Percentiles rank a stretch among this genome's conserved stretches.
phyloP scores from a whole-genome alignment of 2,888 invertebrate species.

The Eupithecia subumbrata region DNA sequence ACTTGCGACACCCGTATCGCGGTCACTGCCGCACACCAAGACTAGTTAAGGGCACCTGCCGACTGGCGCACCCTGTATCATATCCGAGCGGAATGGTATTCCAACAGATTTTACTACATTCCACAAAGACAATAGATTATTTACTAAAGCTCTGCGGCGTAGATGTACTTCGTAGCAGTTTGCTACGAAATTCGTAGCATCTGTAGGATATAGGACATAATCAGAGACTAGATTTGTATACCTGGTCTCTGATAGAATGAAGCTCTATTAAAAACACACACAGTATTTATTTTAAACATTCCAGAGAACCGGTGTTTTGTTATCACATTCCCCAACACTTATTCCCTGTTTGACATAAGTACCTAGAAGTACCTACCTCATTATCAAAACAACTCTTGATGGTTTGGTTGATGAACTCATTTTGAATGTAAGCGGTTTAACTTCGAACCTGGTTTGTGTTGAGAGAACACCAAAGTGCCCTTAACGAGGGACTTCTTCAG shows the following conservation, averaged over 20 bases:
- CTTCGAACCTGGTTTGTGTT: no score
- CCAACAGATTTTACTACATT: conserved; percentile 20
- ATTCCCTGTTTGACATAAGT: neutral
- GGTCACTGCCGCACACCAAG: conserved; percentile 74
- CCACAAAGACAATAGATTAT: conserved; percentile 9
- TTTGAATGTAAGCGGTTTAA: no score
- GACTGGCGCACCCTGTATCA: conserved; percentile 69
- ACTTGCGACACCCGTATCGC: conserved; percentile 77
- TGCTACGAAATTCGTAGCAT: conserved; percentile 5
- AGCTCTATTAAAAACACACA: neutral
- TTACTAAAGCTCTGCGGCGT: conserved; percentile 23
- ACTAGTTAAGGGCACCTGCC: conserved; percentile 69
- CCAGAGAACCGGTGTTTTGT: neutral
- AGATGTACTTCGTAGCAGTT: conserved; percentile 2
- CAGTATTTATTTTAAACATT: neutral
- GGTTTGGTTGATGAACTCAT: no score
- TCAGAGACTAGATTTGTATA: neutral
- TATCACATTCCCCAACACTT: neutral
- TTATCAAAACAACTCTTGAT: neutral
- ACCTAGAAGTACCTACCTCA: neutral
- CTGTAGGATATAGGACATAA: neutral
- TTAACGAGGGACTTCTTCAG: no score
- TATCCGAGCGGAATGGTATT: conserved; percentile 31
- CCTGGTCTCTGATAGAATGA: neutral
- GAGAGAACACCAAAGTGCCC: no score